Conservation (phyloP, 1,140 invertebrate genomes). For the Lasioglossum albipes region DNA sequence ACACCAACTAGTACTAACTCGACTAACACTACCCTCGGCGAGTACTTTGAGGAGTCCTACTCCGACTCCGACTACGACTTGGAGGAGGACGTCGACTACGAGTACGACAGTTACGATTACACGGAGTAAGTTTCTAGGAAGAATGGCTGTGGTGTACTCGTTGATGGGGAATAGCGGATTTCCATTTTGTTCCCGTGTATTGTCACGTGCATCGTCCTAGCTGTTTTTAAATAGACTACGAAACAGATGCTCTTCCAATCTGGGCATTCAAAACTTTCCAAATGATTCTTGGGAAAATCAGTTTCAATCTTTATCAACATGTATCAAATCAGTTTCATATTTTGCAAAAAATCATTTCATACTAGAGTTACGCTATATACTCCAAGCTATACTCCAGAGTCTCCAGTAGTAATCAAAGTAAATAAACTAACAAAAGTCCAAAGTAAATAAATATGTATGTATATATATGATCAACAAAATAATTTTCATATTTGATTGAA, state of each 20-base stretch:
- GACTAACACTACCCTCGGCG: constrained; percentile 76
- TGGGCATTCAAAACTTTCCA: too few species aligned
- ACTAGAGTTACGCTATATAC: too few species aligned
- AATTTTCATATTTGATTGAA: too few species aligned
- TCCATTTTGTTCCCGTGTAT: not conserved
- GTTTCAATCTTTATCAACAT: too few species aligned
- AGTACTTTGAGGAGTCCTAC: constrained; percentile 74
- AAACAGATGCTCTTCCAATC: not conserved
- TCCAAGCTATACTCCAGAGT: too few species aligned
- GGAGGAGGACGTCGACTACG: constrained; percentile 77
- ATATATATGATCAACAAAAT: too few species aligned
- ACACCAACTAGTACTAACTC: constrained; percentile 73
- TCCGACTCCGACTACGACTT: constrained; percentile 76
- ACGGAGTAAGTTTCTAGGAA: constrained; percentile 75
- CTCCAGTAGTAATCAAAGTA: too few species aligned
- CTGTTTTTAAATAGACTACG: not conserved
- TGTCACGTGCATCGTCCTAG: not conserved
- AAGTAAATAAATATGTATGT: too few species aligned
- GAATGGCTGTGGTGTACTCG: constrained; percentile 60
- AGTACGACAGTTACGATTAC: constrained; percentile 77
- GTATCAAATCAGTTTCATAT: too few species aligned
- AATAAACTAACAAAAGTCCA: too few species aligned
- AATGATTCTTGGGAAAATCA: too few species aligned
- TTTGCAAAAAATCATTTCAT: too few species aligned
- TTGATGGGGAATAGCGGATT: constrained; percentile 46